These are phyloP conservation scores for Chiloscyllium plagiosum DNA, from an alignment of 2,113 vertebrate species.

Conservation along the genomic window DNA sequence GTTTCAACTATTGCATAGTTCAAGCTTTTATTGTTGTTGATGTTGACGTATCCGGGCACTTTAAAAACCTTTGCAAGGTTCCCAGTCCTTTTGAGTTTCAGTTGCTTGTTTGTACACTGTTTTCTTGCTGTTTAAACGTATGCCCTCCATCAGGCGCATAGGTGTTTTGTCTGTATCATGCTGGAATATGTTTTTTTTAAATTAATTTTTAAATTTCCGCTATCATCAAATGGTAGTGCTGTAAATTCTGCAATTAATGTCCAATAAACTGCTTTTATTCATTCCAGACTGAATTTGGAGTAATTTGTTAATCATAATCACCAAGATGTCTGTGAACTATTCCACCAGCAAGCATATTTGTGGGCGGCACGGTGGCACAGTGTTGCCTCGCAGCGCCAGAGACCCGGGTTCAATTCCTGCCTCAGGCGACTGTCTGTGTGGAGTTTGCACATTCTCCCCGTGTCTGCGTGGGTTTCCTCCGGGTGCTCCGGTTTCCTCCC, in stretches of 20 bases:
- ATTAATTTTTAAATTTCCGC: constrained; percentile 54
- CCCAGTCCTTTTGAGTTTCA: constrained; percentile 46
- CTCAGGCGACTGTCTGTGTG: no score
- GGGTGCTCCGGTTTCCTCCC: no score
- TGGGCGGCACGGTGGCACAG: no score
- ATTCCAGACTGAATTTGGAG: constrained; percentile 44
- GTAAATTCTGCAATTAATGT: constrained; percentile 69
- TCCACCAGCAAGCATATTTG: neutral
- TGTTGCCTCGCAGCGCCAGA: no score
- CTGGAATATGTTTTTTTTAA: constrained; percentile 53
- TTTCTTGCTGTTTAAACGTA: constrained; percentile 49
- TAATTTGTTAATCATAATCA: constrained; percentile 27
- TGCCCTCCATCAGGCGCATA: constrained; percentile 43
- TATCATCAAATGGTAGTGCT: constrained; percentile 66
- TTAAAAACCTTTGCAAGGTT: constrained; percentile 43
- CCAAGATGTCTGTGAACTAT: neutral
- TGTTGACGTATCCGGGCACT: constrained; percentile 46
- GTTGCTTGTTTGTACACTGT: constrained; percentile 47
- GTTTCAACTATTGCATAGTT: constrained; percentile 48
- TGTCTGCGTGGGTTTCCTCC: no score
- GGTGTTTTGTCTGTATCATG: constrained; percentile 51
- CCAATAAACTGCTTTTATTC: constrained; percentile 68
- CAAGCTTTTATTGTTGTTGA: constrained; percentile 44
- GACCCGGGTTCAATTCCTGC: no score
- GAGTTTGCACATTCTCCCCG: no score